Evolutionary conservation across 2,888 invertebrate species (phyloP), one percentile per base, ranked within the genome.

Genomic region (Andrena dorsata): DNA sequence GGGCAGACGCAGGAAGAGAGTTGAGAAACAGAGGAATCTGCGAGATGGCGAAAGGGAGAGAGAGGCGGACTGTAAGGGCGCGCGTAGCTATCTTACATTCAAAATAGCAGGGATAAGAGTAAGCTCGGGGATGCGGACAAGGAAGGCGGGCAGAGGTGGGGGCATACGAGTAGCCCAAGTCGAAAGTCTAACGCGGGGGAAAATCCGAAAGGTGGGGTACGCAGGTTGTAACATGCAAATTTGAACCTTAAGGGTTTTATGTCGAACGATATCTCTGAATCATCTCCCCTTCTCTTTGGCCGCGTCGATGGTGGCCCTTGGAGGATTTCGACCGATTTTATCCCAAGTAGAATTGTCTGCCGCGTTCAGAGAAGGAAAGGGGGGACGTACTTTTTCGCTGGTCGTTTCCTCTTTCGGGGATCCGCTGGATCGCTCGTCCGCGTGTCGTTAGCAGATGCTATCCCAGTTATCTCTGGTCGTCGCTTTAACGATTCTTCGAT

Each of bases 201-300:
- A 85, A 88, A 83, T 84, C 83, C 77, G 70, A 73, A 83, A 84
- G 88, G 84, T 77, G 88, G 90, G 86, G 86, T 90, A 86, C 84
- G 80, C 80, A 89, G 89, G 92, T 92, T 92, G 93, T 93, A 93
- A 93, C 92, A 93, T 93, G 93, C 93, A 93, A 93, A 93, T 93
- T 93, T 92, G 91, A 93, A 93, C 93, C 93, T 93, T 92, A 92
- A 92, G 91, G 93, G 92, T 93, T 93, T 93, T 93, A 93, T 93
- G 93, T 93, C 92, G 90, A 86, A 90, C 91, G 92, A 93, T 93
- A 93, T 93, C 93, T 91, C 89, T 87, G 93, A 92, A 93, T 92
- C 92, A 92, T 92, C 91, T 91, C 88, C 89, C 89, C 89, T 90
- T 87, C 90, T 84, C 82, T 81, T 35, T 81, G 85, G 75, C 71